Evolutionary conservation across 2,888 invertebrate genomes (phyloP).

Genomic region (Synergus laeviventris): DNA sequence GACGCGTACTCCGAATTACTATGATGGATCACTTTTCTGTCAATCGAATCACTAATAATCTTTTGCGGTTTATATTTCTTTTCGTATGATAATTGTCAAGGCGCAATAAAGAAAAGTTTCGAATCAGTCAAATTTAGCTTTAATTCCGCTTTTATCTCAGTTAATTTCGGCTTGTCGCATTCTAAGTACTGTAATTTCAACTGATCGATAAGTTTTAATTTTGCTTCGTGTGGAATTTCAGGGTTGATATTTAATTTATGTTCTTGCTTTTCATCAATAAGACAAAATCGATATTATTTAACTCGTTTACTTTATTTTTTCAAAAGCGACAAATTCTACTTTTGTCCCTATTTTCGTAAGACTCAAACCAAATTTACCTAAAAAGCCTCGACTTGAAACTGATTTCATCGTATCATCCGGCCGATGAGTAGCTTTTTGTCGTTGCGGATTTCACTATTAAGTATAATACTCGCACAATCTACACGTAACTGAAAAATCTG

Average conservation of each 20-base stretch:
- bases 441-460: no score
- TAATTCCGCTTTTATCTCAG: no score
- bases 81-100: no score
- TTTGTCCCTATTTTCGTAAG: neutral
- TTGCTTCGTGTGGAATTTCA: neutral
- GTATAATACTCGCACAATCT: no score
- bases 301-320: neutral
- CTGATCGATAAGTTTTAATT: neutral
- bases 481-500: no score
- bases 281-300: conserved; percentile 11
- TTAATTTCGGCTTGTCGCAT: neutral
- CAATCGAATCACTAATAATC: conserved; percentile 27
- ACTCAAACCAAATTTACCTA: neutral
- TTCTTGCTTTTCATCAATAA: neutral
- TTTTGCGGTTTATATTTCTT: no score
- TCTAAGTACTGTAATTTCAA: neutral
- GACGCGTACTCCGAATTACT: conserved; percentile 46
- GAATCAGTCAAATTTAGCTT: no score
- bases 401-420: no score
- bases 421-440: no score
- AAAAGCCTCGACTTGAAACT: no score
- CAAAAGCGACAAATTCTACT: neutral
- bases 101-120: no score
- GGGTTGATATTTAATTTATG: neutral
- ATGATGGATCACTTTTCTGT: conserved; percentile 43